phyloP scores from a whole-genome alignment of 2,113 vertebrate genomes.

The Poicephalus gulielmi region DNA sequence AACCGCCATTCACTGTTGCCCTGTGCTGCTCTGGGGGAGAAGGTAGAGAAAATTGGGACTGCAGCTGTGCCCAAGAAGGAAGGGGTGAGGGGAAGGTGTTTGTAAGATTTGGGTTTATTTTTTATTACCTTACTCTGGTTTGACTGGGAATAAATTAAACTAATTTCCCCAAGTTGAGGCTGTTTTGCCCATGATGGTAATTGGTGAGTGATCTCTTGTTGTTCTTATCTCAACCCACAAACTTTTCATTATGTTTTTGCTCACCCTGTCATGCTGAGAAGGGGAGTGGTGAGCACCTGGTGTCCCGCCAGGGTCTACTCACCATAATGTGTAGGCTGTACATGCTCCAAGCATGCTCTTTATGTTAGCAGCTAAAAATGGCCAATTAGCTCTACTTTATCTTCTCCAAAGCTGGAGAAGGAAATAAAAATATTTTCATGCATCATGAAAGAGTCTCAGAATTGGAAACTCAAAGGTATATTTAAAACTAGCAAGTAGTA shows the following conservation, averaged over 20 bases:
- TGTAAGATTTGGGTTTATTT: not conserved
- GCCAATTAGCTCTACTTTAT: not conserved
- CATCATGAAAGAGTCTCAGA: not conserved
- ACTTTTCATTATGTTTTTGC: not conserved
- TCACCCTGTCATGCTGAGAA: not conserved
- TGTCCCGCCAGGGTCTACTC: not conserved
- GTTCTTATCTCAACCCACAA: not conserved
- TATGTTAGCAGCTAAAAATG: not conserved
- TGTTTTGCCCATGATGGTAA: not conserved
- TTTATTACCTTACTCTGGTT: not conserved
- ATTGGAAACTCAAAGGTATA: not conserved
- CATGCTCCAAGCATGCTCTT: not conserved
- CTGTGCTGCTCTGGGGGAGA: fast-evolving
- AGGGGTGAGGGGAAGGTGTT: not conserved
- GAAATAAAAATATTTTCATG: not conserved
- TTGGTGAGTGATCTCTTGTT: not conserved
- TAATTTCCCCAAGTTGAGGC: not conserved
- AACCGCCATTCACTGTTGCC: not conserved
- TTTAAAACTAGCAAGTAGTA: not conserved
- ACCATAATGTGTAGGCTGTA: not conserved
- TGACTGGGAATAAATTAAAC: not conserved
- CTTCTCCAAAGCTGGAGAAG: not conserved
- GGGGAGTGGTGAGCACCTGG: not conserved
- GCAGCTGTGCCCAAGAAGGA: not conserved
- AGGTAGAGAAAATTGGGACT: not conserved